phyloP scores from a whole-genome alignment of 2,888 invertebrate species.

The Rhingia rostrata region DNA sequence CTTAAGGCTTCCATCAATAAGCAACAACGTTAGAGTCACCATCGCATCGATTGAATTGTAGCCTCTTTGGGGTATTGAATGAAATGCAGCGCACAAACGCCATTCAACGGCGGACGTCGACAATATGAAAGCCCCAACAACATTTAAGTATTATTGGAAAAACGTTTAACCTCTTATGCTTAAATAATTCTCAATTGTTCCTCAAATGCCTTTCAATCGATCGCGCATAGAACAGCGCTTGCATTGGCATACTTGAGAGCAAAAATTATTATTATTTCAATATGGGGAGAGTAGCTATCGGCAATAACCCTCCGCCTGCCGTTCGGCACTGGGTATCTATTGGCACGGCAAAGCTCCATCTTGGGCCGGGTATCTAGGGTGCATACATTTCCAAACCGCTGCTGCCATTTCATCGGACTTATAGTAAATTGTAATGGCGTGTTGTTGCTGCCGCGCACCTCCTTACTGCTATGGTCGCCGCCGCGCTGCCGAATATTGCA shows the following conservation, averaged over 20 bases:
- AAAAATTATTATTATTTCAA: constrained; percentile 71
- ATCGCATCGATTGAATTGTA: constrained; percentile 32
- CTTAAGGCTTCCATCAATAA: constrained; percentile 40
- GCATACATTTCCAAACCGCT: constrained; percentile 53
- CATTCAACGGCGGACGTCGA: constrained; percentile 33
- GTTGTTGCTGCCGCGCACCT: constrained; percentile 24
- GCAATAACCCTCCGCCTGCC: background rate
- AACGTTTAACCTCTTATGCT: constrained; percentile 67
- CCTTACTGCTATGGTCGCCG: background rate
- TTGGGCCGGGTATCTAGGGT: constrained; percentile 68
- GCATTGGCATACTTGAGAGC: constrained; percentile 39
- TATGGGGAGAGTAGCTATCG: constrained; percentile 45
- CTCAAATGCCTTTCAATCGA: constrained; percentile 68
- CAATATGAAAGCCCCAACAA: constrained; percentile 12
- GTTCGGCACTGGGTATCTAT: constrained; percentile 10
- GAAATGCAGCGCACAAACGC: constrained; percentile 24
- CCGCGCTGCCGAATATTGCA: constrained; percentile 54
- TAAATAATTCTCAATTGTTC: constrained; percentile 71
- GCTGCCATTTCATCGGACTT: constrained; percentile 50
- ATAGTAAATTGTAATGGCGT: constrained; percentile 57
- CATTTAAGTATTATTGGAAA: constrained; percentile 40
- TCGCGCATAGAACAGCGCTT: constrained; percentile 23
- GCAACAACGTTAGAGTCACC: constrained; percentile 31
- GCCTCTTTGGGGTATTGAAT: constrained; percentile 15
- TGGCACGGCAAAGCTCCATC: constrained; percentile 46